Evolutionary conservation across 2,797 vertebrate genomes (phyloP).

Genomic region (Salarias fasciatus): DNA sequence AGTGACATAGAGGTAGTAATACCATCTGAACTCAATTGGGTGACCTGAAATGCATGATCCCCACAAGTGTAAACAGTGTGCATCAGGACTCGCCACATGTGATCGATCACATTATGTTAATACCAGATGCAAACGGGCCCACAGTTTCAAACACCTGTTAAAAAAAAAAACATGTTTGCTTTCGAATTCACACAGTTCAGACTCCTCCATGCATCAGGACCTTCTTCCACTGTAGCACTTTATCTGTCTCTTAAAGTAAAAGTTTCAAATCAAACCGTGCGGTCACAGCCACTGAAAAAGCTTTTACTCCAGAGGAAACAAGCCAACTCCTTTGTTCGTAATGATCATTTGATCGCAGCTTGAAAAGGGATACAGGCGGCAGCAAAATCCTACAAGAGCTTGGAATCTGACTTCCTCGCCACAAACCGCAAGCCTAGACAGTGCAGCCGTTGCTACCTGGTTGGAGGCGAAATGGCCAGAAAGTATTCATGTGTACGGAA

Average conservation of each 20-base stretch:
- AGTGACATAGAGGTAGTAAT: too few species aligned
- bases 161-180: constrained; percentile 6
- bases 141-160: too few species aligned
- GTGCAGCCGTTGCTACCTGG: constrained; percentile 72
- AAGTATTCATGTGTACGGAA: constrained; percentile 45
- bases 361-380: constrained; percentile 78
- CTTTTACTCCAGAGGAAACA: constrained; percentile 77
- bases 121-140: too few species aligned
- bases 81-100: too few species aligned
- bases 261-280: constrained; percentile 65
- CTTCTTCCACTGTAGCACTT: background rate
- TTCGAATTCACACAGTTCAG: constrained; percentile 5
- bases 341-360: constrained; percentile 80
- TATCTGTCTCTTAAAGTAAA: constrained; percentile 13
- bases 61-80: too few species aligned
- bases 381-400: constrained; percentile 66
- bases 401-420: constrained; percentile 71
- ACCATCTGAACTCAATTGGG: too few species aligned
- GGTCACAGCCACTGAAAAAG: constrained; percentile 74
- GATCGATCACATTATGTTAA: too few species aligned
- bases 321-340: constrained; percentile 79
- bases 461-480: constrained; percentile 66
- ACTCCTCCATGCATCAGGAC: constrained; percentile 18
- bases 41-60: too few species aligned
- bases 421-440: constrained; percentile 75